Conservation (phyloP, 2,888 invertebrate genomes). For the Perizoma flavofasciatum region DNA sequence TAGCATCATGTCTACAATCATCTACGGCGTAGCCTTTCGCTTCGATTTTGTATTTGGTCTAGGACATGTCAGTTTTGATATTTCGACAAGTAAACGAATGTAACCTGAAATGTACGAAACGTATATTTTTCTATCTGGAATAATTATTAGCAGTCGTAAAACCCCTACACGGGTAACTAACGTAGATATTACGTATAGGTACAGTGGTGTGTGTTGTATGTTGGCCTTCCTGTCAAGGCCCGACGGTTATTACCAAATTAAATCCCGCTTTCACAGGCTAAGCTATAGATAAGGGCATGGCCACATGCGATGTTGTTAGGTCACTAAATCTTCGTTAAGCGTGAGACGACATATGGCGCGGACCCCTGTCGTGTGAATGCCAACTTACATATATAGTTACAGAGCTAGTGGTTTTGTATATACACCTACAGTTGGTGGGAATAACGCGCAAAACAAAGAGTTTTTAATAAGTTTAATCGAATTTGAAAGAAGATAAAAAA, state of each 20-base stretch:
- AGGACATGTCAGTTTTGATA: not conserved
- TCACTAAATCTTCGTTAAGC: slow-evolving; percentile 72
- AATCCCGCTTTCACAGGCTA: slow-evolving; percentile 26
- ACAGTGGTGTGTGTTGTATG: slow-evolving; percentile 4
- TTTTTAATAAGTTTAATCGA: not conserved
- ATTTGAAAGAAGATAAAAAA: not conserved
- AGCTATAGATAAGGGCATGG: slow-evolving; percentile 37
- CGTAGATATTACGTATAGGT: slow-evolving; percentile 3
- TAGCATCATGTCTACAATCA: not conserved
- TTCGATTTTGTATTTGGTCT: slow-evolving; percentile 21
- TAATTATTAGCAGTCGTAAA: too few species aligned
- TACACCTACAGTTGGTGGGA: not conserved
- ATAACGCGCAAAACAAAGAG: too few species aligned
- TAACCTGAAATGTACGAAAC: too few species aligned
- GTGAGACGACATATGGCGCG: slow-evolving; percentile 55
- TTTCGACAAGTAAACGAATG: too few species aligned
- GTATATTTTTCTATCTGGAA: too few species aligned
- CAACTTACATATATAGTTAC: slow-evolving; percentile 19
- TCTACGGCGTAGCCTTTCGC: slow-evolving; percentile 17
- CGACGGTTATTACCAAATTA: slow-evolving; percentile 32
- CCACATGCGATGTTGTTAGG: slow-evolving; percentile 49
- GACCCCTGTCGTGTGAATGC: slow-evolving; percentile 41
- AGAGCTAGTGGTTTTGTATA: not conserved
- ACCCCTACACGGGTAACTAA: slow-evolving; percentile 4
- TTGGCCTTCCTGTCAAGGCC: slow-evolving; percentile 8